Percentiles rank a stretch among this genome's conserved stretches.
phyloP scores from a whole-genome alignment of 2,797 vertebrate genomes.

The Dryobates pubescens region DNA sequence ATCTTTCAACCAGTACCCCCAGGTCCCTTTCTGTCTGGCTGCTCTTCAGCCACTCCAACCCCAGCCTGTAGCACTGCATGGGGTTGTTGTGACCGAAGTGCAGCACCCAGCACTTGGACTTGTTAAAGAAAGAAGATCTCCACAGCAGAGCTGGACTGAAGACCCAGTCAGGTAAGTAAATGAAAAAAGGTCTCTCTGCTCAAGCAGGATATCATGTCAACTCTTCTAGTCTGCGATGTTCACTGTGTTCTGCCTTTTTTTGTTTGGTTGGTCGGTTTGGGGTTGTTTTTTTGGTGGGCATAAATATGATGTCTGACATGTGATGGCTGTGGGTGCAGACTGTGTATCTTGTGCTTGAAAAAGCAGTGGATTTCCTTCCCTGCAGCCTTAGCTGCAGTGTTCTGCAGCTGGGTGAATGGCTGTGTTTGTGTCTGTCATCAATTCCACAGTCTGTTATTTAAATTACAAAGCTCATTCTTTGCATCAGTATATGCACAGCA shows the following conservation, averaged over 20 bases:
- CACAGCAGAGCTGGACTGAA: neutral
- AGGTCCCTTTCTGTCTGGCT: too few relatives aligned
- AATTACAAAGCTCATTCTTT: conserved; percentile 63
- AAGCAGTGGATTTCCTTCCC: neutral
- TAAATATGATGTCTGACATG: neutral
- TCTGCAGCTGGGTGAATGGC: conserved; percentile 10
- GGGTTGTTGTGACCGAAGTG: too few relatives aligned
- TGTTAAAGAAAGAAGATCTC: neutral
- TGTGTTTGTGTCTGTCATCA: conserved; percentile 3
- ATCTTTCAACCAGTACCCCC: too few relatives aligned
- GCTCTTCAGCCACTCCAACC: too few relatives aligned
- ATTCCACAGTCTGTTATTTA: conserved; percentile 61
- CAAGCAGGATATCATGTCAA: neutral
- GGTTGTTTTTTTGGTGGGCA: too few relatives aligned
- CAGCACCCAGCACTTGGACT: too few relatives aligned
- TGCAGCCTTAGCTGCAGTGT: neutral
- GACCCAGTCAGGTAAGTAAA: neutral
- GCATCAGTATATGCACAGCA: conserved; percentile 40
- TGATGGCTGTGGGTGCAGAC: neutral
- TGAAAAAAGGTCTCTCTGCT: neutral
- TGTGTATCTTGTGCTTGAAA: neutral
- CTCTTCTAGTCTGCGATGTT: neutral
- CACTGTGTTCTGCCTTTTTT: neutral
- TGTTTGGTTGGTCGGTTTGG: neutral
- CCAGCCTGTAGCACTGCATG: too few relatives aligned